These are phyloP conservation scores for Atrina japonica DNA, from an alignment of 2,888 invertebrate genomes.

Conservation along the genomic window DNA sequence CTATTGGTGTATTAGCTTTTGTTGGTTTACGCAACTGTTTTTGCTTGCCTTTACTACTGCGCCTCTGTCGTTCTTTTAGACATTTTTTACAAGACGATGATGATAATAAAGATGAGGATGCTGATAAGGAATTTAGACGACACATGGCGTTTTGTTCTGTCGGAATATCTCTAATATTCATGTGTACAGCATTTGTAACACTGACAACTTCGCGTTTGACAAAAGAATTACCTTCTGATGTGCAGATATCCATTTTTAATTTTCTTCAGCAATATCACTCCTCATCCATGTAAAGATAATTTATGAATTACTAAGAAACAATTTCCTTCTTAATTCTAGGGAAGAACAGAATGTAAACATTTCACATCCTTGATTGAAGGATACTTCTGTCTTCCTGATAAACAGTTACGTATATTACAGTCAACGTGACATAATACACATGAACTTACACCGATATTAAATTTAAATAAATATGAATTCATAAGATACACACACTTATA, in stretches of 20 bases:
- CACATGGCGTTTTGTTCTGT: conserved; percentile 22
- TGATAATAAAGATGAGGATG: conserved; percentile 31
- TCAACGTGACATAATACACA: no score
- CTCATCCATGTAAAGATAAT: no score
- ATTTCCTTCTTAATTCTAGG: no score
- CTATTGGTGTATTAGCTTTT: conserved; percentile 73
- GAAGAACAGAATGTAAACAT: no score
- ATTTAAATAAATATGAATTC: no score
- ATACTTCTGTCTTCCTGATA: no score
- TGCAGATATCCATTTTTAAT: conserved; percentile 25
- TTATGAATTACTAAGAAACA: no score
- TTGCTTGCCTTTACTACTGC: conserved; percentile 50
- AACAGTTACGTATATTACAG: no score
- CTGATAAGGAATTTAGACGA: conserved; percentile 5
- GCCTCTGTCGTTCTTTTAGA: conserved; percentile 66
- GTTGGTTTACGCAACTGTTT: conserved; percentile 52
- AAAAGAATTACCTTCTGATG: conserved; percentile 5
- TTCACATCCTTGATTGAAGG: no score
- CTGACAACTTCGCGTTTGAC: conserved; percentile 69
- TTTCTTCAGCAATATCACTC: neutral
- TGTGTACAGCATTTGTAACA: conserved; percentile 41
- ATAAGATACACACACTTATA: no score
- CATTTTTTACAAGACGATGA: conserved; percentile 73
- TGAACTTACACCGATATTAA: no score
- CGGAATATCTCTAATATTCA: conserved; percentile 32